phyloP scores from a whole-genome alignment of 1,140 invertebrate genomes.

The Drosophila guanche region DNA sequence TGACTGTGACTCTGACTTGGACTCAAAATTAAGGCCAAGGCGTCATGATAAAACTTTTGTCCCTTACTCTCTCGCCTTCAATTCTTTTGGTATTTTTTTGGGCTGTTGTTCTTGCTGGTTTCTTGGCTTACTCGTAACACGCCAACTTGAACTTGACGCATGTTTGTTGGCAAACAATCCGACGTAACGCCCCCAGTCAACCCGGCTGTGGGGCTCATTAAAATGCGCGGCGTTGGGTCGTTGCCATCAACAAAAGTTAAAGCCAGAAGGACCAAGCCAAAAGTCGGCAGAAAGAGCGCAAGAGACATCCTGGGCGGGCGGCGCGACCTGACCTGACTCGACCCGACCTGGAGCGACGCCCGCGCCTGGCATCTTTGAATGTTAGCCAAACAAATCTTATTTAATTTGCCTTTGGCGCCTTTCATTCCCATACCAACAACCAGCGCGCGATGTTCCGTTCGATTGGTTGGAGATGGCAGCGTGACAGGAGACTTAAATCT shows the following conservation, averaged over 20 bases:
- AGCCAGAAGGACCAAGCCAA: slow-evolving; percentile 25
- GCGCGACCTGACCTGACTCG: slow-evolving; percentile 56
- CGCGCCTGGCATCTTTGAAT: slow-evolving; percentile 56
- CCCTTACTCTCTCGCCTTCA: not conserved
- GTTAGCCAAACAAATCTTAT: slow-evolving; percentile 81
- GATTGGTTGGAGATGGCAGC: slow-evolving; percentile 19
- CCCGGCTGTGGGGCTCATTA: slow-evolving; percentile 61
- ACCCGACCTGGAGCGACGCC: slow-evolving; percentile 9
- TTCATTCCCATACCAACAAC: slow-evolving; percentile 9
- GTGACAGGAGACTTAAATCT: not conserved
- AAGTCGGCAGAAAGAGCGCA: no score
- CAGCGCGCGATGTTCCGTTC: slow-evolving; percentile 11
- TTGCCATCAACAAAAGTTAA: slow-evolving; percentile 72
- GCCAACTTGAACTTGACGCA: slow-evolving; percentile 74
- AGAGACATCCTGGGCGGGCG: slow-evolving; percentile 21
- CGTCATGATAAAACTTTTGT: slow-evolving; percentile 75
- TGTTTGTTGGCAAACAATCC: slow-evolving; percentile 78
- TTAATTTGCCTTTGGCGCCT: slow-evolving; percentile 78
- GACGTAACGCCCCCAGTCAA: slow-evolving; percentile 39
- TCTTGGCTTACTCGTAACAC: slow-evolving; percentile 37
- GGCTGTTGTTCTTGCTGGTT: slow-evolving; percentile 29
- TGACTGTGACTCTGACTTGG: slow-evolving; percentile 19
- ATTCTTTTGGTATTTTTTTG: slow-evolving; percentile 17
- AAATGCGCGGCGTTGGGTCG: slow-evolving; percentile 75
- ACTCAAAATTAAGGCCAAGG: slow-evolving; percentile 70